These are phyloP conservation scores for Caenorhabditis virilis DNA, from an alignment of 2,888 invertebrate genomes.

Conservation along the genomic window DNA sequence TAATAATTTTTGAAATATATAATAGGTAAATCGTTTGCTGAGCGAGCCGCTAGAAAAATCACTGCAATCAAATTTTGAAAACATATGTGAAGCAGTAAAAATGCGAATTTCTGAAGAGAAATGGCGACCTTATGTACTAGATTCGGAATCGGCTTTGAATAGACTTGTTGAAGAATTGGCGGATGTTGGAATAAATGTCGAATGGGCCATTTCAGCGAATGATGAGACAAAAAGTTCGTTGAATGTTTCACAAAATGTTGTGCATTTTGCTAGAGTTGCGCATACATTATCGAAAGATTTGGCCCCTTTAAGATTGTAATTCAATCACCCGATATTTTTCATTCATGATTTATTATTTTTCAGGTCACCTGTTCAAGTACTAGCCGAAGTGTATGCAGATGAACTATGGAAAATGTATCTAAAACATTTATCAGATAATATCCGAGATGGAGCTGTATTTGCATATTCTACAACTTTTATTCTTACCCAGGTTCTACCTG, in stretches of 20 bases:
- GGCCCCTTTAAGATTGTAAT: slow-evolving; percentile 49
- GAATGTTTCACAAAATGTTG: slow-evolving; percentile 59
- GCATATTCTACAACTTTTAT: slow-evolving; percentile 61
- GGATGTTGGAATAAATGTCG: slow-evolving; percentile 63
- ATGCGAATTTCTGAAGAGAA: slow-evolving; percentile 79
- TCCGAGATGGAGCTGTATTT: slow-evolving; percentile 46
- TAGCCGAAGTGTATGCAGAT: slow-evolving; percentile 57
- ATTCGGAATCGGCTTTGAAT: slow-evolving; percentile 77
- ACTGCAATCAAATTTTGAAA: slow-evolving; percentile 81
- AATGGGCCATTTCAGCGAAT: slow-evolving; percentile 57
- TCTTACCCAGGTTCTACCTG: slow-evolving; percentile 56
- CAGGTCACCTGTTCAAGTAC: slow-evolving; percentile 49
- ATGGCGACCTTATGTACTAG: slow-evolving; percentile 82
- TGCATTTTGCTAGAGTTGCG: slow-evolving; percentile 61
- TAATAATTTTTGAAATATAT: not conserved
- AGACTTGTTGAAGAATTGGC: slow-evolving; percentile 71
- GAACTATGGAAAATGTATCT: slow-evolving; percentile 62
- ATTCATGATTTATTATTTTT: not conserved
- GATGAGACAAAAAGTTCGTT: slow-evolving; percentile 42
- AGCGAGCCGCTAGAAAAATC: slow-evolving; percentile 80
- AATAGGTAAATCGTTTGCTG: slow-evolving; percentile 79
- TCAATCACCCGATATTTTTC: not conserved
- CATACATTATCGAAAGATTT: slow-evolving; percentile 60
- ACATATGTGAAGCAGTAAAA: slow-evolving; percentile 82
- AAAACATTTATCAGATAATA: slow-evolving; percentile 47